phyloP scores from a whole-genome alignment of 2,888 invertebrate genomes.

The Cataglyphis rosenhaueri region DNA sequence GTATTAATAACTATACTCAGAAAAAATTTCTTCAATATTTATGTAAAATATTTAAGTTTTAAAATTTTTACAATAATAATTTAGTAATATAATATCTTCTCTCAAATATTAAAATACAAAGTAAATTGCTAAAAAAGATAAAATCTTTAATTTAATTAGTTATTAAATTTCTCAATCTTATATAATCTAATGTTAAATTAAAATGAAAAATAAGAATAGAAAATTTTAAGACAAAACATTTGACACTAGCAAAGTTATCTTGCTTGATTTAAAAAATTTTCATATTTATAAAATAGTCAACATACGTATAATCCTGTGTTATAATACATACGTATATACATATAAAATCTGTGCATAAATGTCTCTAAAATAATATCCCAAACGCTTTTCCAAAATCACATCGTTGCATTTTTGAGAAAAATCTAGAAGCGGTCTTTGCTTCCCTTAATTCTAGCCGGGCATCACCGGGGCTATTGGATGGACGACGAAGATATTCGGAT shows the following conservation, averaged over 20 bases:
- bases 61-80: neutral
- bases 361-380: neutral
- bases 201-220: neutral
- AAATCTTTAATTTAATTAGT: neutral
- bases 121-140: neutral
- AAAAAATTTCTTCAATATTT: neutral
- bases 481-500: constrained; percentile 77
- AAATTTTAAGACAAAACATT: neutral
- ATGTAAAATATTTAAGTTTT: neutral
- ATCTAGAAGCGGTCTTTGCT: neutral
- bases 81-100: neutral
- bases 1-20: neutral
- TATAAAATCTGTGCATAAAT: neutral
- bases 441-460: constrained; percentile 22
- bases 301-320: neutral
- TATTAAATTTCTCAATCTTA: neutral
- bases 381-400: neutral
- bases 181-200: neutral
- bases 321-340: neutral
- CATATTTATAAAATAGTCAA: neutral
- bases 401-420: constrained; percentile 1
- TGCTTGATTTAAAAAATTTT: neutral
- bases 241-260: neutral
- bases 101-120: constrained; percentile 2
- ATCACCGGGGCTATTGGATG: constrained; percentile 18